Base-by-base conservation (phyloP, 2,888 invertebrate species). In the Dolichopus griseipennis region DNA sequence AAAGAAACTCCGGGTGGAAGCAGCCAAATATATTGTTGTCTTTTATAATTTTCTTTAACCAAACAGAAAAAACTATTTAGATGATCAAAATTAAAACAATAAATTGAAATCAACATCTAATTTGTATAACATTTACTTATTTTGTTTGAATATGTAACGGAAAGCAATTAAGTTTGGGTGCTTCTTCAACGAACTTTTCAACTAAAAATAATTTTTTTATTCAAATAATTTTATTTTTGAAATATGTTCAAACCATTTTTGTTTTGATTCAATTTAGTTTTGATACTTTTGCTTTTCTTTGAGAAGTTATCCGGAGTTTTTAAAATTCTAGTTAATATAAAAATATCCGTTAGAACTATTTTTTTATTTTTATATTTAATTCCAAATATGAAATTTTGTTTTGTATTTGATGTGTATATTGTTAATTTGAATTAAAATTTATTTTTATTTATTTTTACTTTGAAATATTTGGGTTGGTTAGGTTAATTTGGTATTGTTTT, bases 1-100 rank as follows among this genome's bases (percentile, higher is more conserved):
- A 64, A 72, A 75, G 73, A 78, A 73, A 74, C 80, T 81, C 81
- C 78, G 81, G 81, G 80, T 80, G 79, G 81, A 81, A 81, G 81
- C 77, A 78, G 80, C 82, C 78, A 81, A 77, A 77, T 27, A 61
- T 9, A 52, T 52, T 52, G n/a, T 52, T 52, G 18, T 52, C 37
- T 37, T 5, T 52, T 18, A 52, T 52, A 12, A 7, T 37, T 37
- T 2, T 37, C 1, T 37, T 34, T 7, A 9, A 7, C 9, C 9
- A 7, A 34, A 7, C 9, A 34, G 34, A 9, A 9, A 7, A 10
- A 37, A 8, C 4, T 37, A 37, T 37, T 37, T 37, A 37, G 8
- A 10, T 10, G 3, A 2, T 37, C 1, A 34, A 61, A 37, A 37
- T 37, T 34, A 63, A 37, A 37, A 37, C 1, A 37, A 27, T 27